Percentiles rank a stretch among this genome's conserved stretches.
phyloP scores from a whole-genome alignment of 2,113 vertebrate species.

The Megaptera novaeangliae region DNA sequence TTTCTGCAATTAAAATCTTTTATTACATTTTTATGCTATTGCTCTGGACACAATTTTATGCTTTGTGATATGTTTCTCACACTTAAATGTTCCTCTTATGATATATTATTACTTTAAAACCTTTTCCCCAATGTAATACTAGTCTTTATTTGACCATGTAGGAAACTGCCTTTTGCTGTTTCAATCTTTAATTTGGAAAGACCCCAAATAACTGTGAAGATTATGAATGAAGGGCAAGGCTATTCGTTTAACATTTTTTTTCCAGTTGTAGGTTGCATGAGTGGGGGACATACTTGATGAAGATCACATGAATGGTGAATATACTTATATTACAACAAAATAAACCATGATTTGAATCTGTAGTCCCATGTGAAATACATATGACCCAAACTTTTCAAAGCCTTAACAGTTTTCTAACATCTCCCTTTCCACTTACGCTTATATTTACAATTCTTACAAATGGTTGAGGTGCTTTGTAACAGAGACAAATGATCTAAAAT shows the following conservation, averaged over 20 bases:
- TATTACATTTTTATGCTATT: not conserved
- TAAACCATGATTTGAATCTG: not conserved
- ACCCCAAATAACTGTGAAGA: not conserved
- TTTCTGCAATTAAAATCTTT: not conserved
- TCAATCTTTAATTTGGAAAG: not conserved
- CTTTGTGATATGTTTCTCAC: not conserved
- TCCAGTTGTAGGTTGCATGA: rapidly evolving
- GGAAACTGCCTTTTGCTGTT: not conserved
- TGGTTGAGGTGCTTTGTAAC: not conserved
- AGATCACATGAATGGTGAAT: not conserved
- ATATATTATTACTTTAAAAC: not conserved
- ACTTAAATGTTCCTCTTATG: not conserved
- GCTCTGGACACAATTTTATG: not conserved
- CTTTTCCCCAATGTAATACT: not conserved
- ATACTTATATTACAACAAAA: not conserved
- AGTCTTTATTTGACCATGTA: not conserved
- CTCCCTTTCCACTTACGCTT: not conserved
- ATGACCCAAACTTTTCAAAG: not conserved
- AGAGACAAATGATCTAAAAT: not conserved
- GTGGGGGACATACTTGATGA: not conserved
- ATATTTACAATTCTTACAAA: not conserved
- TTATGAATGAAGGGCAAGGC: not conserved
- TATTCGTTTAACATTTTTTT: not conserved
- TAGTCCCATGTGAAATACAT: not conserved
- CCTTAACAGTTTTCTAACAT: not conserved